Evolutionary conservation across 2,888 invertebrate species (phyloP).

Genomic region (Sarcophaga variegata): DNA sequence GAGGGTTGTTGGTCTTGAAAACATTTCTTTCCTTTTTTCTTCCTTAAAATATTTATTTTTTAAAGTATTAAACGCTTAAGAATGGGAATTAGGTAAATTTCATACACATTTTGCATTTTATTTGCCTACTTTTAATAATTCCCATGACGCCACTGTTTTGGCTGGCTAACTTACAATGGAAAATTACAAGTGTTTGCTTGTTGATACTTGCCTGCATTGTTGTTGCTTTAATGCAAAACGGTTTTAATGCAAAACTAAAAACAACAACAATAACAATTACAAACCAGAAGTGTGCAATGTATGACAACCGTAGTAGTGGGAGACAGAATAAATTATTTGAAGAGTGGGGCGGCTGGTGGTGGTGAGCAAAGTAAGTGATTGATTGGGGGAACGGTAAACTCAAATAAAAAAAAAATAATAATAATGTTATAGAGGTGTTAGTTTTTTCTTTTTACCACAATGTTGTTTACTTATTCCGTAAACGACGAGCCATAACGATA

Average conservation of each 20-base stretch:
- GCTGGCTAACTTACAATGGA: conserved; percentile 37
- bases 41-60: not conserved
- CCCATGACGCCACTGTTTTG: conserved; percentile 18
- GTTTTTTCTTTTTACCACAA: not conserved
- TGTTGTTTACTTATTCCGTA: not conserved
- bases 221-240: not conserved
- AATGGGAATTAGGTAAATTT: not conserved
- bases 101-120: not conserved
- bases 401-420: not conserved
- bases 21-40: too few species aligned
- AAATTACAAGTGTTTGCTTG: conserved; percentile 51
- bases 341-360: conserved; percentile 6
- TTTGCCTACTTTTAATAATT: not conserved
- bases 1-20: too few species aligned
- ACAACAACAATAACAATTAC: conserved; percentile 11
- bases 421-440: not conserved
- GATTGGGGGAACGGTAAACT: not conserved
- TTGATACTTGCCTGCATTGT: conserved; percentile 7
- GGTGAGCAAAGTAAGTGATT: not conserved
- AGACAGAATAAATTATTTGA: conserved; percentile 10
- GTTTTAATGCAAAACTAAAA: conserved; percentile 1
- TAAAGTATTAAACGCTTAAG: not conserved
- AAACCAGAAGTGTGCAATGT: conserved; percentile 34
- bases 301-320: conserved; percentile 13
- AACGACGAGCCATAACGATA: not conserved